These are phyloP conservation scores for Hippocampus comes DNA, from an alignment of 2,113 vertebrate species.

Conservation along the genomic window DNA sequence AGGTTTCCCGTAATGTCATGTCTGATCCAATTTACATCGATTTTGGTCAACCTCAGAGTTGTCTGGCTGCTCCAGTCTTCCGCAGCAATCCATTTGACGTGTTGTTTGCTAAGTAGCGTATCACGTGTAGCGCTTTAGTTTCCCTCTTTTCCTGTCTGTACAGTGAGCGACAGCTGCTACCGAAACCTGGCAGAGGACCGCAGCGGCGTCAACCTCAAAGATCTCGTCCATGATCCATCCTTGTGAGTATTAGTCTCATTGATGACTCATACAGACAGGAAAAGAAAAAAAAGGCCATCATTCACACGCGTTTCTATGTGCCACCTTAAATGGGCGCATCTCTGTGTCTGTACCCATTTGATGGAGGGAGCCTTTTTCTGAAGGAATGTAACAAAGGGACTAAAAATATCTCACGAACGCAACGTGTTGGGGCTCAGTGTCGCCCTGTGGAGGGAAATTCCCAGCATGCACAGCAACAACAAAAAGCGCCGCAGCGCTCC, in stretches of 20 bases:
- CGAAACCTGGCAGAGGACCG: constrained; percentile 98
- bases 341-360: neutral
- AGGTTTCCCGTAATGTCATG: neutral
- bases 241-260: constrained; percentile 81
- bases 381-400: constrained; percentile 38
- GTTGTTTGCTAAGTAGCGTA: neutral
- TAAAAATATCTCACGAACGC: constrained; percentile 50
- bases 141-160: constrained; percentile 18
- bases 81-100: neutral
- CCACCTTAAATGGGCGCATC: neutral
- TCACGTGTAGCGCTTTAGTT: constrained; percentile 3
- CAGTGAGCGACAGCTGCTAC: constrained; percentile 99
- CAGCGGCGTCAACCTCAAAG: constrained; percentile 99
- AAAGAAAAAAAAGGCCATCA: neutral
- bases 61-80: neutral
- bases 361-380: constrained; percentile 20
- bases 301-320: neutral
- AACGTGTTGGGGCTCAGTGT: constrained; percentile 45
- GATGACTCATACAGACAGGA: neutral
- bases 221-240: constrained; percentile 97
- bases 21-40: neutral
- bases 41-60: neutral
- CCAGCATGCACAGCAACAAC: constrained; percentile 52
- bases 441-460: constrained; percentile 47
- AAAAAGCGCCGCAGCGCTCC: constrained; percentile 37